Percentiles rank a stretch among this genome's conserved stretches.
Conservation (phyloP, 1,140 invertebrate species). For the Patella vulgata region DNA sequence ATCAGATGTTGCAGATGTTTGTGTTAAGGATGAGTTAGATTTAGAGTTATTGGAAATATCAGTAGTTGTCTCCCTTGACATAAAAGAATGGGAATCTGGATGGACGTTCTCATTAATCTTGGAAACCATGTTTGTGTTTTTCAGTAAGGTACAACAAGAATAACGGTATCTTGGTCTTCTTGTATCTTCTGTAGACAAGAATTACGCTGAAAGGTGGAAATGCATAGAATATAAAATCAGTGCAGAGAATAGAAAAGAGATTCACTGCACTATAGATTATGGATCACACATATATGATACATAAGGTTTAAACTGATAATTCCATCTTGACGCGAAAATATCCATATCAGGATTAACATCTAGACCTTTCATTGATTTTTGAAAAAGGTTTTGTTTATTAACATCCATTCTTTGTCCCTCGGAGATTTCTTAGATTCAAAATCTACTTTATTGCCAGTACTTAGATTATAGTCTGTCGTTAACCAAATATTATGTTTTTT, state of each 20-base stretch:
- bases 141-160: constrained; percentile 31
- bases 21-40: constrained; percentile 13
- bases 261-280: constrained; percentile 26
- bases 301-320: constrained; percentile 21
- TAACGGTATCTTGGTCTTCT: constrained; percentile 13
- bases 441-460: constrained; percentile 22
- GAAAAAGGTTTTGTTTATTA: constrained; percentile 10
- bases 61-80: neutral
- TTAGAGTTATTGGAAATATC: neutral
- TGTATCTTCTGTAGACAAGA: constrained; percentile 21
- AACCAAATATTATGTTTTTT: constrained; percentile 26
- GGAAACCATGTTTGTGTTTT: constrained; percentile 27
- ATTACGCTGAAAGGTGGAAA: constrained; percentile 36
- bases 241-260: constrained; percentile 29
- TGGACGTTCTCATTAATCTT: constrained; percentile 10
- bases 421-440: constrained; percentile 9
- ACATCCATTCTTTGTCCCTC: constrained; percentile 27
- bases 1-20: constrained; percentile 20
- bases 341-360: constrained; percentile 15
- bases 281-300: constrained; percentile 28
- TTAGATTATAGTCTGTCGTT: constrained; percentile 18
- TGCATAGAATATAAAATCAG: constrained; percentile 9
- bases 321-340: constrained; percentile 34
- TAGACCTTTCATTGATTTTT: neutral
- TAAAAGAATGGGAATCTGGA: neutral